These are phyloP conservation scores for Arenaria interpres DNA, from an alignment of 2,113 vertebrate species.

Conservation along the genomic window DNA sequence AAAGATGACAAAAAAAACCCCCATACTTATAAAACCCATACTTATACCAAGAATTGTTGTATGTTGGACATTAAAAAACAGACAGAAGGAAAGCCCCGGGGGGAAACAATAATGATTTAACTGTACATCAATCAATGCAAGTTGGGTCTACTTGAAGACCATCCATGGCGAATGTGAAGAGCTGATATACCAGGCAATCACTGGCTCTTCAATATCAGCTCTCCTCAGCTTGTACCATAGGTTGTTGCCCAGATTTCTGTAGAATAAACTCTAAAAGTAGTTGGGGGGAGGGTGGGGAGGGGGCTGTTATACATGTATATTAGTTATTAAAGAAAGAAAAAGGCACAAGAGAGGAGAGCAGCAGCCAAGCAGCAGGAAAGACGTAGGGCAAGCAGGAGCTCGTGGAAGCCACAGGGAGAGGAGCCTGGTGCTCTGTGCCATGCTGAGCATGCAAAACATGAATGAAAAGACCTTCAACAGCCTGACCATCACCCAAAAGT, in stretches of 20 bases:
- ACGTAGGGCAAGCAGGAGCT: neutral
- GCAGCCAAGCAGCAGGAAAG: neutral
- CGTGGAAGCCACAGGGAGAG: fast-evolving
- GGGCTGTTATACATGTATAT: neutral
- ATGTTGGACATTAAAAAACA: neutral
- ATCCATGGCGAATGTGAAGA: neutral
- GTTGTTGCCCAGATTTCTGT: neutral
- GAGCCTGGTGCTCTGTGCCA: neutral
- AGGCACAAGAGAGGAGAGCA: neutral
- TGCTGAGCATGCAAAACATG: neutral
- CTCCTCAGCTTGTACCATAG: neutral
- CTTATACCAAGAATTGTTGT: neutral
- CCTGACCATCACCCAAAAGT: neutral
- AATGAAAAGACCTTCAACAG: neutral
- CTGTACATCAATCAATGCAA: neutral
- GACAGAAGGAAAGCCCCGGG: neutral
- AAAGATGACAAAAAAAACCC: neutral
- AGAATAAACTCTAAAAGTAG: neutral
- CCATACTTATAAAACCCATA: too few relatives aligned
- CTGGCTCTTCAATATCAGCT: neutral
- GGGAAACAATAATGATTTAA: neutral
- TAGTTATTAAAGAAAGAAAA: neutral
- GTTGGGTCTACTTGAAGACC: neutral
- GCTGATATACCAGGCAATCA: neutral
- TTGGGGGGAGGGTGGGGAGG: too few relatives aligned